Evolutionary conservation across 2,888 invertebrate species (phyloP).

Genomic region (Deroplatys truncata): DNA sequence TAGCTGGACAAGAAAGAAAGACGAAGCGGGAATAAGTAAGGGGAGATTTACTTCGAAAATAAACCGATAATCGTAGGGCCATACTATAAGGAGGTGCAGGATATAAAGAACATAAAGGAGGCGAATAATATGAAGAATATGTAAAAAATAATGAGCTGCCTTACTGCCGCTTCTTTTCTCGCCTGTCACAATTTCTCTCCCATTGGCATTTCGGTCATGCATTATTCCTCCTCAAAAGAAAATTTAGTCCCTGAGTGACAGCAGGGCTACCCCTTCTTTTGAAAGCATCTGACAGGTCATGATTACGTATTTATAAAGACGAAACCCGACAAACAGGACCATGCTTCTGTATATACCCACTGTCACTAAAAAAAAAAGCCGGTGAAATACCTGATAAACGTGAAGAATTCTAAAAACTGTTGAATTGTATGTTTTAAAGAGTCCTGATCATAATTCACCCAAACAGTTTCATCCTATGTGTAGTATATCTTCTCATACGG

Average conservation of each 20-base stretch:
- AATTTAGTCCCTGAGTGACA: conserved; percentile 45
- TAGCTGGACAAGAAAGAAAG: not conserved
- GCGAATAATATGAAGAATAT: not conserved
- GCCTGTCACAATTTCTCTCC: conserved; percentile 12
- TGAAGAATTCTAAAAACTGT: too few relatives aligned
- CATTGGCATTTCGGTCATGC: conserved; percentile 41
- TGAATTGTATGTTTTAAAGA: too few relatives aligned
- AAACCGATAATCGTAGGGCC: not conserved
- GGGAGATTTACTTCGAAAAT: not conserved
- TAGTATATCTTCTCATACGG: too few relatives aligned
- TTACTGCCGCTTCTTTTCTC: not conserved
- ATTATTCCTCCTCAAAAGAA: conserved; percentile 48
- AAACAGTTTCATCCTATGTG: too few relatives aligned
- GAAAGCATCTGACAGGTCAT: conserved; percentile 43
- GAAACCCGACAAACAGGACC: not conserved
- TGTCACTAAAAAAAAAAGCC: too few relatives aligned
- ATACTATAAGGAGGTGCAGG: not conserved
- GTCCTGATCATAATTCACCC: too few relatives aligned
- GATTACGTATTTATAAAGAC: conserved; percentile 40
- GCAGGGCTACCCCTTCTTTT: conserved; percentile 44
- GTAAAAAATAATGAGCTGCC: not conserved
- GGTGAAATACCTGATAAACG: too few relatives aligned
- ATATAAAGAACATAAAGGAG: not conserved
- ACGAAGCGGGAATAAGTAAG: not conserved
- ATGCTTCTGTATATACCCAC: not conserved